Evolutionary conservation across 2,888 invertebrate genomes (phyloP), one percentile per base, ranked within the genome.

Genomic region (Timema cristinae): DNA sequence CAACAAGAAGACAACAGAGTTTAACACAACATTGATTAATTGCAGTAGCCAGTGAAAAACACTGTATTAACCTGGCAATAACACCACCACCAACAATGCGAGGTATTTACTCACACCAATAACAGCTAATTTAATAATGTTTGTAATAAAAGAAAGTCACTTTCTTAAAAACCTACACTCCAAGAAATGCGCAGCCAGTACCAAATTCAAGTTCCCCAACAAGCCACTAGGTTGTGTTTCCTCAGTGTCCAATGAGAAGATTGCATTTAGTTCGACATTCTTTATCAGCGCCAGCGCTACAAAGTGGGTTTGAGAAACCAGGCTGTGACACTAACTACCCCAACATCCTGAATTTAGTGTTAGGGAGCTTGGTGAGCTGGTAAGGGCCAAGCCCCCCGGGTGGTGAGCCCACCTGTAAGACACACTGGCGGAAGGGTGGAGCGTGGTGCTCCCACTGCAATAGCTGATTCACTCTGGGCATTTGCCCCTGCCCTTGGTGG

Each of bases 361-460:
- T 32, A 32, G 32, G 4, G 4, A 32, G 32, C 32, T 32, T 32
- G 32, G 32, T 32, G 32, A 32, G 2, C 32, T 4, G 32, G 32
- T 32, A 1, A 32, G 32, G 15, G 59, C 15, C 8, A 15, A 11
- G 2, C 9, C 8, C 7, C 15, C 15, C 32, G 6, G 6, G 9
- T 66, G 32, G 49, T n/a, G n/a, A 59, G 7, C 66, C 85, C 77
- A 82, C 82, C 77, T 80, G 75, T 50, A 83, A 74, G 50, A 82
- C 71, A 73, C 79, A 76, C 32, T 76, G 61, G 51, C 78, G 75
- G 75, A 84, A 77, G 54, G 84, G 83, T 52, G 78, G 76, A 48
- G 79, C 78, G 73, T 81, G 82, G 78, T 86, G 86, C 76, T 84
- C 81, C 86, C 86, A 86, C 56, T 81, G 78, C 73, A 82, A 79